Evolutionary conservation across 1,140 invertebrate species (phyloP).

Genomic region (Danaus melanippus): DNA sequence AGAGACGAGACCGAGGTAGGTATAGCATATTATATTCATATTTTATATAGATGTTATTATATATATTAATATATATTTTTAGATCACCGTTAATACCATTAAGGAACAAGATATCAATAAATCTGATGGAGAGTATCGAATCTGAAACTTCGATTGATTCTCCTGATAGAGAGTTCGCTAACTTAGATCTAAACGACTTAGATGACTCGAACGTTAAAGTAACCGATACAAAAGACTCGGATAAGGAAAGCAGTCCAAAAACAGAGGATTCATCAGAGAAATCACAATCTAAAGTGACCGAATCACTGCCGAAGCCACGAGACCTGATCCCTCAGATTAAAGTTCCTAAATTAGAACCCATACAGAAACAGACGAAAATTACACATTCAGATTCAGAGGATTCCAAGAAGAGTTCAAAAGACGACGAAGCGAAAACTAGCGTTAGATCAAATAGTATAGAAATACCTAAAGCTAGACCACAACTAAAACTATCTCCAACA

Average conservation of each 20-base stretch:
- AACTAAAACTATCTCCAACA: conserved; percentile 46
- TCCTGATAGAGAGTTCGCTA: conserved; percentile 61
- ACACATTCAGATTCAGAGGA: conserved; percentile 50
- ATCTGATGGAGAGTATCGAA: conserved; percentile 69
- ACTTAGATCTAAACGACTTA: conserved; percentile 58
- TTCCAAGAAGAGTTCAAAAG: conserved; percentile 38
- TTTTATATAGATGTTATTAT: not conserved
- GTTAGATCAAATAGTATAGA: conserved; percentile 46
- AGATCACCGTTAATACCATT: conserved; percentile 64
- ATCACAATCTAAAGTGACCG: conserved; percentile 36
- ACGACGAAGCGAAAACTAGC: conserved; percentile 43
- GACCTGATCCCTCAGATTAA: conserved; percentile 57
- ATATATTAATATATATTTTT: conserved; percentile 12
- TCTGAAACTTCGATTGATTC: conserved; percentile 69
- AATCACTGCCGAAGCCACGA: conserved; percentile 32
- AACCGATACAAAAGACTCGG: conserved; percentile 24
- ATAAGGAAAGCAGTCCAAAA: conserved; percentile 27
- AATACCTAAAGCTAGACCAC: conserved; percentile 38
- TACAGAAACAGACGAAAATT: conserved; percentile 31
- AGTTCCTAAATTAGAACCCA: conserved; percentile 58
- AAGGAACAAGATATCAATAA: conserved; percentile 70
- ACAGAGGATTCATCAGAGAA: conserved; percentile 33
- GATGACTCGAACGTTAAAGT: conserved; percentile 37
- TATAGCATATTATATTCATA: conserved; percentile 3
- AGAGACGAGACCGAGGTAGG: conserved; percentile 48